phyloP scores from a whole-genome alignment of 2,797 vertebrate species.

The Poecilia gillii region DNA sequence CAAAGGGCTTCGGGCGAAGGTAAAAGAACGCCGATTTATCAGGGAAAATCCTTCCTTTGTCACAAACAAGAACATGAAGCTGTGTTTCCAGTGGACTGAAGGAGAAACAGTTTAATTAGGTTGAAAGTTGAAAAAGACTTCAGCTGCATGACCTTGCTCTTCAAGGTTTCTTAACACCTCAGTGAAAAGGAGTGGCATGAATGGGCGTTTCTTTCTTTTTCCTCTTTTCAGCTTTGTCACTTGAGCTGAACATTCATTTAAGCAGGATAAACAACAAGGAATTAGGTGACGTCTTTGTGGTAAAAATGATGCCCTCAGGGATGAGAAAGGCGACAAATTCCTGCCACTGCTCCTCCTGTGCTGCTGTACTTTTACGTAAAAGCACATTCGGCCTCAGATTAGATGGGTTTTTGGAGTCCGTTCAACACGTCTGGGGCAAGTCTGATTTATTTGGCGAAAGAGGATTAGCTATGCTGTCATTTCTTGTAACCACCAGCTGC shows the following conservation, averaged over 20 bases:
- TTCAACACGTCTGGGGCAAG: slow-evolving; percentile 28
- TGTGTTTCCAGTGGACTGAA: slow-evolving; percentile 6
- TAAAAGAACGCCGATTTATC: slow-evolving; percentile 39
- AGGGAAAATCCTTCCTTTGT: slow-evolving; percentile 52
- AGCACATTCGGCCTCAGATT: slow-evolving; percentile 36
- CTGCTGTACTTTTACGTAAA: slow-evolving; percentile 22
- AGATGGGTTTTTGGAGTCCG: slow-evolving; percentile 43
- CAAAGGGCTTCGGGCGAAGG: slow-evolving; percentile 47
- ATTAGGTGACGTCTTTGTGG: slow-evolving; percentile 27
- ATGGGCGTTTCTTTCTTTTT: slow-evolving; percentile 17
- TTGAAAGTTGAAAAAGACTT: not conserved
- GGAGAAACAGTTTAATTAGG: not conserved
- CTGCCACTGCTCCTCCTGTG: slow-evolving; percentile 32
- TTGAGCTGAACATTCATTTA: slow-evolving; percentile 12
- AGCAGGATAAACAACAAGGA: slow-evolving; percentile 40
- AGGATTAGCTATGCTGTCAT: slow-evolving; percentile 68
- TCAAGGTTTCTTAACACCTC: slow-evolving; percentile 8
- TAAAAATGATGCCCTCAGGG: slow-evolving; percentile 52
- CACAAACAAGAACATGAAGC: not conserved
- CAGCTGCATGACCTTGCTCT: slow-evolving; percentile 24
- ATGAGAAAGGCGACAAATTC: slow-evolving; percentile 60
- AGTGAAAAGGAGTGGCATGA: slow-evolving; percentile 48
- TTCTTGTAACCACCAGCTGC: slow-evolving; percentile 57
- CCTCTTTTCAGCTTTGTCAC: slow-evolving; percentile 17
- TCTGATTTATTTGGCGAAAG: slow-evolving; percentile 48